Conservation (phyloP, 2,113 vertebrate species). For the Ceyx margarethae region DNA sequence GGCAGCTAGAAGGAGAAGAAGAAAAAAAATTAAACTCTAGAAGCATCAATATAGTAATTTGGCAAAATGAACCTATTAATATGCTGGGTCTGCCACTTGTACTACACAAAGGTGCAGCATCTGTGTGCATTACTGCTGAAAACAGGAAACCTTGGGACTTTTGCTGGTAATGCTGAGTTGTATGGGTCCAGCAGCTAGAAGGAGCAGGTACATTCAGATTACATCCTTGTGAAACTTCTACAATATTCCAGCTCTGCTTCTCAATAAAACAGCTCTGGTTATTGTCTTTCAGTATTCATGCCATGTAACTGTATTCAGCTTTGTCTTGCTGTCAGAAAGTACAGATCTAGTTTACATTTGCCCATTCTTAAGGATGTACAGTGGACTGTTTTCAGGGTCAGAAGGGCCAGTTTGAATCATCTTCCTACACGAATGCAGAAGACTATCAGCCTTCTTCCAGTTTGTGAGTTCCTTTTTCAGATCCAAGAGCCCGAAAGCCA, state of each 20-base stretch:
- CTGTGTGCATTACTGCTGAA: not conserved
- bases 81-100: not conserved
- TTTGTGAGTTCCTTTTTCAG: not conserved
- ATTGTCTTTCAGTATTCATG: not conserved
- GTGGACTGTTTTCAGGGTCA: not conserved
- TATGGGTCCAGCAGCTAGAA: not conserved
- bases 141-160: not conserved
- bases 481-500: not conserved
- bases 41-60: not conserved
- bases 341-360: not conserved
- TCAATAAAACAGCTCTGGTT: not conserved
- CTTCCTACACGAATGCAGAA: not conserved
- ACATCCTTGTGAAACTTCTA: not conserved
- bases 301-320: not conserved
- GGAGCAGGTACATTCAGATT: not conserved
- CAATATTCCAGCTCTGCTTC: not conserved
- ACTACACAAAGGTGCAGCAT: accelerated
- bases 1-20: slow-evolving; percentile 68
- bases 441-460: not conserved
- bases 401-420: not conserved
- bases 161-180: not conserved
- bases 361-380: not conserved
- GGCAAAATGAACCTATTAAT: not conserved
- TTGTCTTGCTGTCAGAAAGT: not conserved
- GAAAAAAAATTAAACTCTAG: not conserved